phyloP scores from a whole-genome alignment of 2,888 invertebrate genomes.

The Eremobia ochroleuca region DNA sequence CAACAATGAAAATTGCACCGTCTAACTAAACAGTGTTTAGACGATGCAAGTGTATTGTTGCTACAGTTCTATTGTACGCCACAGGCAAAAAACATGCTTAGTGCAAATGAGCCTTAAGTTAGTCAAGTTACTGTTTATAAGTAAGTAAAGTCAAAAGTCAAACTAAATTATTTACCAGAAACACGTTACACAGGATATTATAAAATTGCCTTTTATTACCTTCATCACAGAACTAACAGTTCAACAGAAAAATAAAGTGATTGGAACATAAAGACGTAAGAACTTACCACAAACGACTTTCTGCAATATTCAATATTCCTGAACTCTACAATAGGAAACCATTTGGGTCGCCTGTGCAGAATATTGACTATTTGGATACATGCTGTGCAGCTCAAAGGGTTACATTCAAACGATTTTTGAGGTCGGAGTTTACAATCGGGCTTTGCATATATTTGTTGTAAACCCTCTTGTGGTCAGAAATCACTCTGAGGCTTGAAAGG shows the following conservation, averaged over 20 bases:
- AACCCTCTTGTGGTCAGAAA: not conserved
- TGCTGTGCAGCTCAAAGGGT: slow-evolving; percentile 31
- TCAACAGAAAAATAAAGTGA: not conserved
- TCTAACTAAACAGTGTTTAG: no score
- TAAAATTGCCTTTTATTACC: not conserved
- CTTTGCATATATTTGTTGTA: slow-evolving; percentile 9
- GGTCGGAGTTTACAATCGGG: not conserved
- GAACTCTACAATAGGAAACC: slow-evolving; percentile 14
- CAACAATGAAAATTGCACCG: no score
- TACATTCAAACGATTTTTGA: slow-evolving; percentile 6
- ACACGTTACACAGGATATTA: no score
- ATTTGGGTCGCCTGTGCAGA: not conserved
- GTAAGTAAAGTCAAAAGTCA: no score
- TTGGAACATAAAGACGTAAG: not conserved
- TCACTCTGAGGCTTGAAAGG: slow-evolving; percentile 12
- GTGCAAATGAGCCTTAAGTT: not conserved
- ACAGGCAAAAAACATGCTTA: not conserved
- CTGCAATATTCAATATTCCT: slow-evolving; percentile 27
- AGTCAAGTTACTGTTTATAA: no score
- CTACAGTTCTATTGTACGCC: not conserved
- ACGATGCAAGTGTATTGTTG: no score
- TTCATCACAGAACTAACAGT: not conserved
- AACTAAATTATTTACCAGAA: no score
- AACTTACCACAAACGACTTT: slow-evolving; percentile 7
- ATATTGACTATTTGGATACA: slow-evolving; percentile 34